Base-by-base conservation (phyloP, 2,888 invertebrate genomes). In the Andrena marginata region DNA sequence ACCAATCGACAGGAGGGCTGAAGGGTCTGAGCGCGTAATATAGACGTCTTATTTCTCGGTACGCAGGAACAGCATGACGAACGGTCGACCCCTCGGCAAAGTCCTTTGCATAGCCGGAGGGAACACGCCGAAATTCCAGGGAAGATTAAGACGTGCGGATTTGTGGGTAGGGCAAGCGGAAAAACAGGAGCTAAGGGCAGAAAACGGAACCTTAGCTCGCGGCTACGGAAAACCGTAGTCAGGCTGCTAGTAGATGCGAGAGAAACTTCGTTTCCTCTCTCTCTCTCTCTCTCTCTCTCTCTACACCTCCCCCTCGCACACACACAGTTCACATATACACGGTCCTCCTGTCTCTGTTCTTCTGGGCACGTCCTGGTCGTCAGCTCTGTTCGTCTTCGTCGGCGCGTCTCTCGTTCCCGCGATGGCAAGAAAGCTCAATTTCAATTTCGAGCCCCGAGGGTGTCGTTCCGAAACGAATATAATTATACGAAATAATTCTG, bases 401-500 rank as follows among this genome's bases (percentile, higher is more conserved):
- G 59, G 31, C 64, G 71, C 49, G 67, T 64, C 33, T 79, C 77
- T 74, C 59, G 75, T 77, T 49, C 77, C 64, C 35, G 78, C 78
- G 80, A 75, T 78, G 85, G 80, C 82, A 85, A 88, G 88, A 92
- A 93, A 92, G 93, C 93, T 93, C 93, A 93, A 94, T 94, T 94
- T 94, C 94, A 94, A 94, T 94, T 94, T 94, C 92, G 90, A 92
- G 93, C 91, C 94, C 92, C 93, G 89, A 88, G 94, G 93, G 93
- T 93, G 93, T 93, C 94, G 93, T 94, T 93, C 91, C 92, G 91
- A 92, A 94, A 94, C 93, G 94, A 94, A 94, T 94, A 94, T 94
- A 94, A 94, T 94, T 94, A 94, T 94, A 93, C 94, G 92, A 91
- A 93, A 94, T 94, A 93, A 94, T 94, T 93, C 92, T 93, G 93